Evolutionary conservation across 2,888 invertebrate genomes (phyloP).

Genomic region (Yponomeuta evonymella): DNA sequence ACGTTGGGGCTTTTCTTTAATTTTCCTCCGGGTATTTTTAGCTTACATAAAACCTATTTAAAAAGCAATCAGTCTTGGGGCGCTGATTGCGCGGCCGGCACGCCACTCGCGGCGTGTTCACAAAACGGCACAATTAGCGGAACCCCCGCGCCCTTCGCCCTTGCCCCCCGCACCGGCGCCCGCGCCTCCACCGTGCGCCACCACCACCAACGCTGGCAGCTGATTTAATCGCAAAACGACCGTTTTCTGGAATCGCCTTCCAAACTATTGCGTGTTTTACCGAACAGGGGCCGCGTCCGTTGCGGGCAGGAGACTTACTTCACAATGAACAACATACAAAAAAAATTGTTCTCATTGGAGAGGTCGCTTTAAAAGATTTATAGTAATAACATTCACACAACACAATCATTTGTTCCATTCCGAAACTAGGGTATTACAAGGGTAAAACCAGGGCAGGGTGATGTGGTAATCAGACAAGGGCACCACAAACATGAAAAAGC

Average conservation of each 20-base stretch:
- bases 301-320: not conserved
- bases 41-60: slow-evolving; percentile 75
- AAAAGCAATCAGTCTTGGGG: slow-evolving; percentile 75
- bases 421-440: no score
- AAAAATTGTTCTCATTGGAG: no score
- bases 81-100: slow-evolving; percentile 71
- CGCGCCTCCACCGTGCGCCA: slow-evolving; percentile 26
- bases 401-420: no score
- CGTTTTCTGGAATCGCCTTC: slow-evolving; percentile 75
- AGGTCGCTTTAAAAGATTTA: no score
- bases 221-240: slow-evolving; percentile 75
- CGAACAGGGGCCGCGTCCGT: slow-evolving; percentile 19
- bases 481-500: no score
- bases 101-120: slow-evolving; percentile 69
- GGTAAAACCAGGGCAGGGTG: no score
- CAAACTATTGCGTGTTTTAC: slow-evolving; percentile 67
- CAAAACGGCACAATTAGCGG: slow-evolving; percentile 76
- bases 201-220: slow-evolving; percentile 11
- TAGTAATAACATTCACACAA: no score
- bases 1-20: slow-evolving; percentile 46
- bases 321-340: not conserved
- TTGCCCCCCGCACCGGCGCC: slow-evolving; percentile 25
- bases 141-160: slow-evolving; percentile 39
- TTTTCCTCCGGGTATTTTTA: slow-evolving; percentile 69
- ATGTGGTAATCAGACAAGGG: no score